Conservation (phyloP, 1,140 invertebrate species). For the Brevipalpus yothersi region DNA sequence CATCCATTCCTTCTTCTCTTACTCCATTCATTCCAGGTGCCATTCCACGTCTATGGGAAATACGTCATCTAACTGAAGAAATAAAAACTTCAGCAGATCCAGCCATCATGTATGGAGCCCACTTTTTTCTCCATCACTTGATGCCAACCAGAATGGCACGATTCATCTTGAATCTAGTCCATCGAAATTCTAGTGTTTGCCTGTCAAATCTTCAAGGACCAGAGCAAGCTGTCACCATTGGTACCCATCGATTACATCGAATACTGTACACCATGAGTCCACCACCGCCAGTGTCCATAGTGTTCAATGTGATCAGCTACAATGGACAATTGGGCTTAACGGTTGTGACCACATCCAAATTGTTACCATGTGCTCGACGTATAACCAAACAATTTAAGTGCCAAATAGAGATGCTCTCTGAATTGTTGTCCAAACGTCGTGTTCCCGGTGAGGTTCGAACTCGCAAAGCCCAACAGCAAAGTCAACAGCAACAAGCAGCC, state of each 20-base stretch:
- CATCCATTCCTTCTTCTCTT: too few species aligned
- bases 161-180: conserved; percentile 13
- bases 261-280: conserved; percentile 25
- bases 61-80: conserved; percentile 24
- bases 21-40: conserved; percentile 17
- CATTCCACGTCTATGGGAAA: conserved; percentile 32
- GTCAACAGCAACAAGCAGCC: background rate
- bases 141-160: conserved; percentile 16
- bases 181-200: conserved; percentile 18
- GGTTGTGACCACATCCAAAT: background rate
- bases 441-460: conserved; percentile 25
- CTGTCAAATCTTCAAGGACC: conserved; percentile 28
- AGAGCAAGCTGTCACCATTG: conserved; percentile 19
- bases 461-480: conserved; percentile 1
- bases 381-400: conserved; percentile 4
- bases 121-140: conserved; percentile 20
- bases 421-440: conserved; percentile 23
- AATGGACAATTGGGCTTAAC: conserved; percentile 1
- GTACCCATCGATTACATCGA: conserved; percentile 22
- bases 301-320: conserved; percentile 28
- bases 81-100: conserved; percentile 27
- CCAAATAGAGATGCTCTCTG: conserved; percentile 24
- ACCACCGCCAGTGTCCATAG: conserved; percentile 21
- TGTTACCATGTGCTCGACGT: background rate
- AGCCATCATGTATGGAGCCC: conserved; percentile 24